phyloP scores from a whole-genome alignment of 2,888 invertebrate genomes.

The Pharmacophagus antenor region DNA sequence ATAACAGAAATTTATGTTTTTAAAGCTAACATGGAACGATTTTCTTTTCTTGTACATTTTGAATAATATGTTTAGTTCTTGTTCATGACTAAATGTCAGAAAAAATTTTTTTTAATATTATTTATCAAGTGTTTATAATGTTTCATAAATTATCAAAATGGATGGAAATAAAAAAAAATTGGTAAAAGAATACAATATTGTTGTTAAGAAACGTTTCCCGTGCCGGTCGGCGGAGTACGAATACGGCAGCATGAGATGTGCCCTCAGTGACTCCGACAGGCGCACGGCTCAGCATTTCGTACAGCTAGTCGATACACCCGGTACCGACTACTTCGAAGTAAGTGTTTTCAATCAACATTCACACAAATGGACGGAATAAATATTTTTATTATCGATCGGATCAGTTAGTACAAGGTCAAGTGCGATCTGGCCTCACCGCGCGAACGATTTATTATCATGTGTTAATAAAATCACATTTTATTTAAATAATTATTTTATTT shows the following conservation, averaged over 20 bases:
- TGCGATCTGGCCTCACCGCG: too few relatives aligned
- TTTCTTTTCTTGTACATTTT: background rate
- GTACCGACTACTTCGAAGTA: conserved; percentile 78
- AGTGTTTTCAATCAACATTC: too few relatives aligned
- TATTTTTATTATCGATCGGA: too few relatives aligned
- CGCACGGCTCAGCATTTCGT: conserved; percentile 93
- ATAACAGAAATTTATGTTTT: background rate
- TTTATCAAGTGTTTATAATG: too few relatives aligned
- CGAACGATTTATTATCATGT: too few relatives aligned
- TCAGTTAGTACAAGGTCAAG: too few relatives aligned
- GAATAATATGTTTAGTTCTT: too few relatives aligned
- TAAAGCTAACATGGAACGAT: background rate
- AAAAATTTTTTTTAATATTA: too few relatives aligned
- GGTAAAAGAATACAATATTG: background rate
- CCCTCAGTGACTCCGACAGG: conserved; percentile 93
- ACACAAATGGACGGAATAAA: too few relatives aligned
- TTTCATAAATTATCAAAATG: background rate
- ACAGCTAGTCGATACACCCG: conserved; percentile 92
- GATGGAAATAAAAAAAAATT: background rate
- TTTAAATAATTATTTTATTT: too few relatives aligned
- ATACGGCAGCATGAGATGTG: conserved; percentile 94
- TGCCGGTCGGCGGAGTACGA: conserved; percentile 97
- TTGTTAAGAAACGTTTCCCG: conserved; percentile 88
- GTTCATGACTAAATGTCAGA: too few relatives aligned
- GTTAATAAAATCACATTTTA: too few relatives aligned